Base-by-base conservation (phyloP, 2,797 vertebrate genomes). In the Sciurus carolinensis region DNA sequence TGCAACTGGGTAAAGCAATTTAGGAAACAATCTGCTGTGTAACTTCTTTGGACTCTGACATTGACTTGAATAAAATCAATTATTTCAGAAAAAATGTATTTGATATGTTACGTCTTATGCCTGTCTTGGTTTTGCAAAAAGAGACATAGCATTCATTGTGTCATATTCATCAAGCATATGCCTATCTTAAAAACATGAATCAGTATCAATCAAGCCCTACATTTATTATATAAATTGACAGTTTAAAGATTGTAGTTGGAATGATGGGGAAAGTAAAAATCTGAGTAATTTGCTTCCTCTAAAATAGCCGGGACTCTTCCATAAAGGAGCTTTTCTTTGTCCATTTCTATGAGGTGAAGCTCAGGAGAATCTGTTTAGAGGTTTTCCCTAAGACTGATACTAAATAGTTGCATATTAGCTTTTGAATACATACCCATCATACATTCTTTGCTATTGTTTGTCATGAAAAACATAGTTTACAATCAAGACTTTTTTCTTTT, bases 191-290 rank as follows among this genome's bases (percentile, higher is more conserved):
- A 94, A 76, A 72, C 24, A 47, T 57, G 26, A 57, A 64, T 67
- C 54, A 44, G 28, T 71, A 90, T 64, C 82, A 90, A 30, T 94
- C 30, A 87, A 81, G 11, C 76, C 54, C 5, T 80, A 44, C 26
- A 94, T 87, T 88, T 94, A 20, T 81, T 72, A 76, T 30, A 64
- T 73, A 94, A 96, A 92, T 62, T 96, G 67, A 87, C 28, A 85
- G n/a, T 76, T 90, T 84, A 84, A 81, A 90, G 84, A 2, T 67
- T 59, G 42, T 15, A 62, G 14, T 73, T 90, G n/a, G 24, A 52
- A 67, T 90, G 5, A 64, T 75, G 12, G 26, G 4, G 18, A 86
- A 84, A 91, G 28, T 81, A 12, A 36, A 75, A 69, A 64, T 75
- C 42, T 90, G 54, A 39, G 26, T 66, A 88, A 84, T 87, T 95